Evolutionary conservation across 2,797 vertebrate species (phyloP), one percentile per base, ranked within the genome.

Genomic region (Triplophysa bombifrons): DNA sequence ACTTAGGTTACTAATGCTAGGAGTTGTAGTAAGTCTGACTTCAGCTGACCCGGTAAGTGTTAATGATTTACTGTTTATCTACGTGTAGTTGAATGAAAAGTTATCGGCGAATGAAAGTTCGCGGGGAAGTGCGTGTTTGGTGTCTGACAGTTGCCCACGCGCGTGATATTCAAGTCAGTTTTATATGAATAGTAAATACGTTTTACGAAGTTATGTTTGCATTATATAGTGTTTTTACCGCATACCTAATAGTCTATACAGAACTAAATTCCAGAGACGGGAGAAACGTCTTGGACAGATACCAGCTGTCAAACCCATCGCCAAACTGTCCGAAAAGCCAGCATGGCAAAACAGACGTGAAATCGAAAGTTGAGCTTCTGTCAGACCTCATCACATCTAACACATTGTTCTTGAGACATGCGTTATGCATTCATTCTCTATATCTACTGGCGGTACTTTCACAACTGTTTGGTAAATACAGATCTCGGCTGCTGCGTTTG

Each of bases 31-130:
- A 75, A 83, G 80, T 84, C 76, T 93, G 93, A 94, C 94, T 90
- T 92, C 95, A 91, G 94, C 94, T 84, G 87, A 88, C 84, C 92
- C 93, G 92, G 96, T 97, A 95, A 96, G 92, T 89, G 80, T 78
- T 69, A n/a, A 46, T 11, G 10, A 63, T 80, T 83, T 84, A 53
- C 27, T 50, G 46, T 70, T 74, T 63, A 13, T 61, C 55, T 44
- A 16, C 72, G 84, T 74, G 17, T 48, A 48, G 34, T 58, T 78
- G 19, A 68, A 50, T 11, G 20, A 3, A 38, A 72, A 50, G 63
- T 73, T 5, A 34, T 61, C 4, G 53, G 48, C 72, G 20, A 65
- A 22, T 72, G 60, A 72, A 65, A 65, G 46, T 38, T 64, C 50
- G 58, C 69, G 10, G 11, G 41, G 46, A 38, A 14, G 5, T 16